Percentiles rank a stretch among this genome's conserved stretches.
These are phyloP conservation scores for Drosophila rufa DNA, from an alignment of 1,140 invertebrate genomes.

Conservation along the genomic window DNA sequence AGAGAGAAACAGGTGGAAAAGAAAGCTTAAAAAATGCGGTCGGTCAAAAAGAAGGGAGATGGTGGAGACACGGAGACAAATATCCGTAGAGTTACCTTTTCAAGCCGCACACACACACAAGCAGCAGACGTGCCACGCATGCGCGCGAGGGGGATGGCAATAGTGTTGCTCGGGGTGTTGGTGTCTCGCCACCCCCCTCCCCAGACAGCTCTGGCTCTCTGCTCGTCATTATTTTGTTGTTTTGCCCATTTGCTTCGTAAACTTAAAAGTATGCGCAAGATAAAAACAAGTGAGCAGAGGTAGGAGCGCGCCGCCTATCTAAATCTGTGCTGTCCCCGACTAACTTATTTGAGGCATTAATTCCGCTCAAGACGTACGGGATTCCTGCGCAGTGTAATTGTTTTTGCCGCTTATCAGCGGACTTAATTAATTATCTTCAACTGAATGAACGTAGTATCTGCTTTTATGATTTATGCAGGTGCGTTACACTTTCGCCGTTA, in stretches of 20 bases:
- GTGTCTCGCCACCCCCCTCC: constrained; percentile 54
- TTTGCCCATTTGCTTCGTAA: constrained; percentile 66
- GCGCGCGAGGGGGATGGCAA: constrained; percentile 65
- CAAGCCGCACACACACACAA: constrained; percentile 42
- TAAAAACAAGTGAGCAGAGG: constrained; percentile 30
- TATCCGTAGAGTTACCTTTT: constrained; percentile 72
- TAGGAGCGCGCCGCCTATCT: constrained; percentile 35
- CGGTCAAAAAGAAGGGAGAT: constrained; percentile 71
- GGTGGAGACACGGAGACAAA: constrained; percentile 46
- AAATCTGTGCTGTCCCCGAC: constrained; percentile 41
- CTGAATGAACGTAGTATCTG: constrained; percentile 36
- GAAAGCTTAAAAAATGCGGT: constrained; percentile 83
- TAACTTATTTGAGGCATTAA: constrained; percentile 44
- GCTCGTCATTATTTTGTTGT: constrained; percentile 61
- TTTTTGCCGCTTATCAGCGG: constrained; percentile 54
- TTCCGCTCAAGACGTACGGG: constrained; percentile 22
- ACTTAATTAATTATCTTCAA: constrained; percentile 69
- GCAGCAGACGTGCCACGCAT: constrained; percentile 54
- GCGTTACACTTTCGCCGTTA: constrained; percentile 36
- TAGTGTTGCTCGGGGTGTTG: constrained; percentile 64
- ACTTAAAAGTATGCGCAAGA: constrained; percentile 35
- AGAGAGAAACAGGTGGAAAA: constrained; percentile 77
- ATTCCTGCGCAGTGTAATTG: constrained; percentile 12
- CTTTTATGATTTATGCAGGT: constrained; percentile 27
- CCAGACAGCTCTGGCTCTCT: not conserved